Evolutionary conservation across 2,888 invertebrate genomes (phyloP).

Genomic region (Tubulanus polymorphus): DNA sequence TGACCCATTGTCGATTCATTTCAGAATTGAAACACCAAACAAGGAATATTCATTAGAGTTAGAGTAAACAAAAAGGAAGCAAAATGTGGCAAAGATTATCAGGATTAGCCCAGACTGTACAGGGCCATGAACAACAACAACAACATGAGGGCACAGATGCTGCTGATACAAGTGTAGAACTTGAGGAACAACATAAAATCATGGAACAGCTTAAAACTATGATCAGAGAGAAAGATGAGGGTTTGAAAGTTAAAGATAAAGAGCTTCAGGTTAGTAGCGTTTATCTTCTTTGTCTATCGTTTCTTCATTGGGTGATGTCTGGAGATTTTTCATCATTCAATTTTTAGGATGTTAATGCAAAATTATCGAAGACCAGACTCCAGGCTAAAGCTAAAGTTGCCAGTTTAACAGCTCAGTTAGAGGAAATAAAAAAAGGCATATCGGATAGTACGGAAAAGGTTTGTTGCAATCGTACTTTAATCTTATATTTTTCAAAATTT

Average conservation of each 20-base stretch:
- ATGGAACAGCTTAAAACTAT: constrained; percentile 25
- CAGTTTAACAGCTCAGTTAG: constrained; percentile 36
- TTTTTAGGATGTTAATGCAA: constrained; percentile 46
- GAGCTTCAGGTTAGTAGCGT: constrained; percentile 39
- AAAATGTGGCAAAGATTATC: too few species aligned
- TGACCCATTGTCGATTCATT: too few species aligned
- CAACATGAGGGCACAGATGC: too few species aligned
- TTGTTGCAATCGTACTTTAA: too few species aligned
- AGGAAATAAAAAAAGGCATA: constrained; percentile 24
- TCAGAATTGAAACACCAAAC: too few species aligned
- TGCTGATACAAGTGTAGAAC: too few species aligned
- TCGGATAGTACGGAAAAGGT: constrained; percentile 24
- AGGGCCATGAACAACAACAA: too few species aligned
- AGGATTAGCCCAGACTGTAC: too few species aligned
- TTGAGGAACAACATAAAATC: constrained; percentile 37
- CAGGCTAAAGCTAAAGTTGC: constrained; percentile 52
- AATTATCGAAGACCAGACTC: constrained; percentile 49
- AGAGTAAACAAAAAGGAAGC: too few species aligned
- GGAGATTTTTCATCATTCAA: constrained; percentile 4
- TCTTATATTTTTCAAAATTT: too few species aligned
- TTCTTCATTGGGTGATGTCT: too few species aligned
- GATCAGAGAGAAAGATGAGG: constrained; percentile 32
- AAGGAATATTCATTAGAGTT: too few species aligned
- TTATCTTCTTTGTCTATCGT: background rate
- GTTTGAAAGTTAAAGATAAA: constrained; percentile 42